These are phyloP conservation scores for Halocynthia roretzi DNA, from an alignment of 23 tunicate species.

Conservation along the genomic window DNA sequence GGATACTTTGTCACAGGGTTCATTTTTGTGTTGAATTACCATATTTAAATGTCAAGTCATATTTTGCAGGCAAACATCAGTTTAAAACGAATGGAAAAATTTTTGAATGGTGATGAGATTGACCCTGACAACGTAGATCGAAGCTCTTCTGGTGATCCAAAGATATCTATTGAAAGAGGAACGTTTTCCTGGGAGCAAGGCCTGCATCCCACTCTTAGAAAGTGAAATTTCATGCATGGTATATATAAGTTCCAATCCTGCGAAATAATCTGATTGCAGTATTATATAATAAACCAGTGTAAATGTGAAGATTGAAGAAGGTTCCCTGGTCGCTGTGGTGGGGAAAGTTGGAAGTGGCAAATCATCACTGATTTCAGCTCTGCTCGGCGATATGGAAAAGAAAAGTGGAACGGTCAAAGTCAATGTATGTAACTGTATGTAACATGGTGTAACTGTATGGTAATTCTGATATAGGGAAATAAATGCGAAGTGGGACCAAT, in stretches of 20 bases:
- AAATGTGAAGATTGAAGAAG: conserved; percentile 36
- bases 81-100: conserved; percentile 55
- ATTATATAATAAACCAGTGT: conserved; percentile 21
- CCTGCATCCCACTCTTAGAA: conserved; percentile 31
- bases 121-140: conserved; percentile 57
- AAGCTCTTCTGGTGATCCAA: conserved; percentile 14
- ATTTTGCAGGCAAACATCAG: conserved; percentile 76
- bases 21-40: too few relatives aligned
- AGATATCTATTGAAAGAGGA: conserved; percentile 40
- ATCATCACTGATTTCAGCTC: conserved; percentile 74
- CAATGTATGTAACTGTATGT: conserved; percentile 19
- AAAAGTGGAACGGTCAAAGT: conserved; percentile 45
- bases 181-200: conserved; percentile 65
- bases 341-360: conserved; percentile 98
- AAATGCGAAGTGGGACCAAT: too few relatives aligned
- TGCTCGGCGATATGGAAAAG: conserved; percentile 94
- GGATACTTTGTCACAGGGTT: too few relatives aligned
- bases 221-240: conserved; percentile 8
- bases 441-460: not conserved
- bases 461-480: too few relatives aligned
- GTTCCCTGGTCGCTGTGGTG: conserved; percentile 87
- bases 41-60: too few relatives aligned
- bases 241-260: too few relatives aligned
- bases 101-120: conserved; percentile 65
- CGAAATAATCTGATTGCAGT: too few relatives aligned